Evolutionary conservation across 2,113 vertebrate genomes (phyloP), one percentile per base, ranked within the genome.

Genomic region (Oryzias curvinotus): DNA sequence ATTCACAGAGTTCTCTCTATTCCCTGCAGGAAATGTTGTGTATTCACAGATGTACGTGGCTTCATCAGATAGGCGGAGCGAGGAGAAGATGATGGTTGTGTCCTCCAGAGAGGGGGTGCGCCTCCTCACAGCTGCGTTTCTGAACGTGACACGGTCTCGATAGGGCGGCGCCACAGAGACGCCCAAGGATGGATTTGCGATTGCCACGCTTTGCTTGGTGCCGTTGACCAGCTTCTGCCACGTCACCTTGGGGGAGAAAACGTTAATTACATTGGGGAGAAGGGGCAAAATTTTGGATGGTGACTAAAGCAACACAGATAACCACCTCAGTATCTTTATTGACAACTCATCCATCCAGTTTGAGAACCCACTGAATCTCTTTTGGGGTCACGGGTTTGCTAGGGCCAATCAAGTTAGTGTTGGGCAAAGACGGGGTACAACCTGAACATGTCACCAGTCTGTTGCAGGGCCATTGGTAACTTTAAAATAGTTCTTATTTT

Each of bases 11-110:
- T 94, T 95, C 81, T 99, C 97, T 26, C 95, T 72, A 85, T 99
- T 99, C 71, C 97, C 97, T 0, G 94, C 92, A 0, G 97, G 97
- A 86, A 99, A 99, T 2, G 96, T 99, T 16, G 97, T 95, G 75
- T 98, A 98, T 90, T 99, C 97, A 65, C 97, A 99, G 90, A 99
- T 98, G 91, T 99, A 99, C 14, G 93, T 88, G 0, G 95, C 94
- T 62, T 99, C 96, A 14, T 99, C 97, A 0, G 93, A 88, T 62
- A 99, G 89, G 85, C 95, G 93, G 6, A 99, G 91, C 21, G 80
- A 86, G 14, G 91, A 95, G 47, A 99, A 93, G 67, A 91, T 89
- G 71, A 99, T 95, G 84, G 96, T 97, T 44, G 96, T 98, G 21
- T 99, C 97, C 3, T 91, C 94, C 56, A 94, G 91, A 47, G 90